phyloP scores from a whole-genome alignment of 2,797 vertebrate genomes.

The Spondyliosoma cantharus region DNA sequence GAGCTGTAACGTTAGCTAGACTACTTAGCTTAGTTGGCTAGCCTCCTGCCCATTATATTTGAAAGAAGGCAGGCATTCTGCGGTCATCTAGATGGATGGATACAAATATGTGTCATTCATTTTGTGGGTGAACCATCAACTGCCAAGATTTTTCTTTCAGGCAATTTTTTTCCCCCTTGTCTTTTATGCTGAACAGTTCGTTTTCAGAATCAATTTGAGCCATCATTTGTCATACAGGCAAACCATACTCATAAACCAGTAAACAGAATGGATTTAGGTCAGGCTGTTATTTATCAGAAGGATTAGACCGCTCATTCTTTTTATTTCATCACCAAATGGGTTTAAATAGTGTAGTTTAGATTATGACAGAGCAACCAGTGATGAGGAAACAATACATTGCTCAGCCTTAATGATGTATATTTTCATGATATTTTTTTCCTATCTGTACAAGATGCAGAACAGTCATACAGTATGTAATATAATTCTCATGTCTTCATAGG shows the following conservation, averaged over 20 bases:
- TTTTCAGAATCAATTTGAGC: neutral
- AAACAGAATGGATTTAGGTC: neutral
- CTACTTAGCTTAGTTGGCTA: no score
- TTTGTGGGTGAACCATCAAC: no score
- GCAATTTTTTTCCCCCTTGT: no score
- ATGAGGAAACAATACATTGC: neutral
- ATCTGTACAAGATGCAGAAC: neutral
- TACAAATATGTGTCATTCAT: no score
- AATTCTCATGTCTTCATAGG: conserved; percentile 62
- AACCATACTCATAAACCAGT: conserved; percentile 12
- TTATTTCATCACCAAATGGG: neutral
- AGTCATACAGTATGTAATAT: neutral
- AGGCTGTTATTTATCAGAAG: neutral
- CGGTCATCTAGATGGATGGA: no score
- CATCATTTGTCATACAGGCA: neutral
- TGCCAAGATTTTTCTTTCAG: no score
- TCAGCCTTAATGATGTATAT: neutral
- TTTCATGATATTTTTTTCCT: neutral
- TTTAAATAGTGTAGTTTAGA: neutral
- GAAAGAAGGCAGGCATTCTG: no score
- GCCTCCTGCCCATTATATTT: no score
- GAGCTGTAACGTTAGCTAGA: no score
- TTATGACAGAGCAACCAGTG: neutral
- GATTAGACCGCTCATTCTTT: neutral
- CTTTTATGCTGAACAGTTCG: neutral